These are phyloP conservation scores for Drosophila ezoana DNA, from an alignment of 2,888 invertebrate species.

Conservation along the genomic window DNA sequence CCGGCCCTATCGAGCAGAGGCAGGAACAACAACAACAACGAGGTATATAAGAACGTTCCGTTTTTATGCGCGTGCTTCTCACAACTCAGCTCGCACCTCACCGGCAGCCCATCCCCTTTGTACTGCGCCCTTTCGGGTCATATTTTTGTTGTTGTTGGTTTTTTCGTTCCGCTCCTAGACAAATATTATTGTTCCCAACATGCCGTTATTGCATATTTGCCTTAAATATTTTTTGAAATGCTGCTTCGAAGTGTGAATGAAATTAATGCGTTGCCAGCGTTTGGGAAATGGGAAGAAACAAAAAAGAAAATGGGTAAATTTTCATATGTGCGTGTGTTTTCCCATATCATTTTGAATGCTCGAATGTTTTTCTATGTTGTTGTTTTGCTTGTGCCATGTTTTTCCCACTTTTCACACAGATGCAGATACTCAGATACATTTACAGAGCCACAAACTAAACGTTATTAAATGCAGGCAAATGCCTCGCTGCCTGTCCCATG, in stretches of 20 bases:
- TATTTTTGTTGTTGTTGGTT: conserved; percentile 12
- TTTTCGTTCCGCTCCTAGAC: conserved; percentile 69
- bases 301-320: conserved; percentile 56
- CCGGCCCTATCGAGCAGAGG: conserved; percentile 41
- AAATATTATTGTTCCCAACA: conserved; percentile 81
- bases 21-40: conserved; percentile 19
- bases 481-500: conserved; percentile 49
- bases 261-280: conserved; percentile 78
- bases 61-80: conserved; percentile 63
- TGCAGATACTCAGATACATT: conserved; percentile 57
- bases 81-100: conserved; percentile 59
- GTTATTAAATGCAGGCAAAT: conserved; percentile 78
- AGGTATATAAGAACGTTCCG: conserved; percentile 21
- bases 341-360: conserved; percentile 68
- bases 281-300: conserved; percentile 23
- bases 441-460: conserved; percentile 57
- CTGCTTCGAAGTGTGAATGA: conserved; percentile 79
- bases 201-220: conserved; percentile 81
- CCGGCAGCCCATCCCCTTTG: not conserved
- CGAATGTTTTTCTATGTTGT: conserved; percentile 45
- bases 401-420: conserved; percentile 63
- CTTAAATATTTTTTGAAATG: conserved; percentile 69
- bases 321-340: conserved; percentile 60
- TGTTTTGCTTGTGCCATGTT: conserved; percentile 44
- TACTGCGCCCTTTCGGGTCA: conserved; percentile 32